Base-by-base conservation (phyloP, 2,888 invertebrate species). In the Atethmia centrago region DNA sequence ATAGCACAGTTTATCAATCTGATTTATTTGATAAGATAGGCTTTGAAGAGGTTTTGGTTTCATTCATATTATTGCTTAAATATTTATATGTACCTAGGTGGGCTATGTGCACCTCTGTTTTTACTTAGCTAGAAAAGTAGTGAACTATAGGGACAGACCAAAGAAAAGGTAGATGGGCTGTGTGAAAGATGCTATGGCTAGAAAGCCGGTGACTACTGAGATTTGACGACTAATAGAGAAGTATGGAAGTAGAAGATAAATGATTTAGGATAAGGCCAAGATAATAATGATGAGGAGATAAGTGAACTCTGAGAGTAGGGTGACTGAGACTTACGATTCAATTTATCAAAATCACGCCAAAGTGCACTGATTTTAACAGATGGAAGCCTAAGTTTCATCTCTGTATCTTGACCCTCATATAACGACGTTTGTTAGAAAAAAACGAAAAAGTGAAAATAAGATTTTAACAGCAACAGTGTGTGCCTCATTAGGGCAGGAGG, bases 1-100 rank as follows among this genome's bases (percentile, higher is more conserved):
- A 69, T 63, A 68, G 64, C 21, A 67, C 73, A 55, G 47, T 85
- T 68, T 82, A 85, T 71, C 79, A 71, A 45, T 49, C 12, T 56
- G 78, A 83, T 85, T 71, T 69, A 65, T 78, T 65, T 71, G 85
- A 85, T 83, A 83, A 82, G 73, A 76, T 68, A 73, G 36, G 40
- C n/a, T n/a, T 74, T 68, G 12, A 56, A 63, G 47, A 21, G 12
- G 64, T 62, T 64, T 81, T 49, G 47, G 21, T 61, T 72, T 16
- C 21, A 42, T 63, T 64, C 21, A 19, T 47, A 28, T 2, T 14
- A 14, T 28, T 64, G n/a, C 10, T 31, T 47, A 47, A 21, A 21
- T 7, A 64, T 45, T 21, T 62, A 8, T 45, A 62, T 10, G 28
- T 31, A 31, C 28, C 8, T 40, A 31, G 8, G 45, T 28, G 4